A percentile compares a stretch with the other conserved stretches of the same genome.
Evolutionary conservation across 2,888 invertebrate species (phyloP).

Genomic region (Eulithis testata): DNA sequence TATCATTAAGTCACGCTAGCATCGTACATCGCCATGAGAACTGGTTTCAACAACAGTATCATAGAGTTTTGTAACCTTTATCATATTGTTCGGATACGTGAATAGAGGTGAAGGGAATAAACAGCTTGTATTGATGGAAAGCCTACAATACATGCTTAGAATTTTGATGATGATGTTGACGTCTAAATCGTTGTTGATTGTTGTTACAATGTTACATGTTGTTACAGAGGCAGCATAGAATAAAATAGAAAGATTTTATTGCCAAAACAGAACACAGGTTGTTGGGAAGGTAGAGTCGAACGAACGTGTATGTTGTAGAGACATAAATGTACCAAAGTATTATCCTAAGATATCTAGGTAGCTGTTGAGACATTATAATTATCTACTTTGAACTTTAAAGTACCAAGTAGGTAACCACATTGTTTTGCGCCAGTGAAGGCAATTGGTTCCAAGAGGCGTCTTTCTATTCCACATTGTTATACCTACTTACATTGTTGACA

Average conservation of each 20-base stretch:
- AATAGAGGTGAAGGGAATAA: constrained; percentile 13
- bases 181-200: not conserved
- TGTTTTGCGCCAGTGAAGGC: constrained; percentile 46
- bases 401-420: not conserved
- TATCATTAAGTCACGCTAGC: constrained; percentile 28
- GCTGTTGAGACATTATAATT: not conserved
- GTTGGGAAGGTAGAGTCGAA: no score
- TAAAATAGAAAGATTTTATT: no score
- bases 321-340: no score
- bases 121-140: not conserved
- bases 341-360: no score
- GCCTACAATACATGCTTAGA: not conserved
- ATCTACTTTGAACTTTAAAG: not conserved
- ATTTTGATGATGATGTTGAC: not conserved
- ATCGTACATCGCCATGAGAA: constrained; percentile 25
- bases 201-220: no score
- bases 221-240: no score
- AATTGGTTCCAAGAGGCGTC: constrained; percentile 47
- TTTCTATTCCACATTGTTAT: constrained; percentile 38
- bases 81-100: constrained; percentile 5
- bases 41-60: constrained; percentile 28
- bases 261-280: no score
- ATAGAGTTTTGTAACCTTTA: constrained; percentile 6
- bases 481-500: constrained; percentile 44
- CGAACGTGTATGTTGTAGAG: no score